Base-by-base conservation (phyloP, 2,797 vertebrate genomes). In the Ataeniobius toweri region DNA sequence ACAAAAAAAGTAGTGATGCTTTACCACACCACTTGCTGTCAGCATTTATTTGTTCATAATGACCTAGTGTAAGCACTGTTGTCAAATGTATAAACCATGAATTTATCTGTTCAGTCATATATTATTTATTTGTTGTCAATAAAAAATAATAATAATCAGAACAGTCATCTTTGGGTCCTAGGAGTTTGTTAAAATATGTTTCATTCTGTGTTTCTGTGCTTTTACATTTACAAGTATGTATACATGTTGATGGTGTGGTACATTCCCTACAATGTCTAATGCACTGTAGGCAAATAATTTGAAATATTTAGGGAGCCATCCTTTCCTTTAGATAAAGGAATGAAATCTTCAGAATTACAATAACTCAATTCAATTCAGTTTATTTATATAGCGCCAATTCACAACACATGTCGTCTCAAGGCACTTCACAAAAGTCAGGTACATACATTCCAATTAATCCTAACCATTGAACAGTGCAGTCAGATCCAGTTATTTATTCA, bases 51-150 rank as follows among this genome's bases (percentile, higher is more conserved):
- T 92, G 88, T 92, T 90, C 83, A 88, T 87, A 85, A 90, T 85
- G 90, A 91, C 92, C 94, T 89, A 88, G 90, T 94, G 88, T 83
- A 89, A 92, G 91, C 92, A 93, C 93, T 94, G 91, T 93, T 87
- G 83, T 92, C 92, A 90, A 83, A 86, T 86, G 86, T 92, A 89
- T 87, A 89, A 92, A 91, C 86, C 92, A 91, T 89, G 69, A 89
- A 89, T 73, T 89, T 83, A 91, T 86, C 87, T 83, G 87, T 88
- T 78, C 73, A 90, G 79, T 90, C 84, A 86, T 81, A 73, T 77
- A 83, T 87, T 92, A 91, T 94, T 93, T 94, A 94, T 94, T 94
- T 92, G 85, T 88, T 90, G 88, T 91, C 59, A 82, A 87, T 89
- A 53, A 91, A 87, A 88, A 90, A 86, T 86, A 72, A 65, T 85